Evolutionary conservation across 2,113 vertebrate species (phyloP), one percentile per base, ranked within the genome.

Genomic region (Montifringilla adamsi): DNA sequence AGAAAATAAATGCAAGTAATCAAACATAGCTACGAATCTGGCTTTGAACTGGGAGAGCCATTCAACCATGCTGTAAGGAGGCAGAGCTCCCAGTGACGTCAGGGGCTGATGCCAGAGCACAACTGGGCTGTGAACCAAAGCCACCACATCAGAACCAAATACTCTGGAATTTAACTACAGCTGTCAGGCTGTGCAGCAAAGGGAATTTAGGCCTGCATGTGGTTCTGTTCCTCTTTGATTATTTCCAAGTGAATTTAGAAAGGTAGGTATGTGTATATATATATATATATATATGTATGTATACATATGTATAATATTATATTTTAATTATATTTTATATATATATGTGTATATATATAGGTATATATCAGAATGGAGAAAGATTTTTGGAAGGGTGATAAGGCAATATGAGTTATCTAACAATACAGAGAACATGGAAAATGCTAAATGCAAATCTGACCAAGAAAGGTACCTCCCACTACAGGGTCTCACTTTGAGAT

Each of bases 1-100:
- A 44, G 80, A 94, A 91, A 95, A 91, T 81, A 94, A 87, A 93
- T 89, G 93, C 67, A 76, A 87, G 89, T 89, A 89, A 89, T 91
- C 89, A 94, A 93, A 76, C 58, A 56, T 3, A 78, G 89, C 83
- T 94, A 43, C 0, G 21, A 87, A 84, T 60, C 81, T 91, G 77
- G 64, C 86, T 89, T 92, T 84, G 84, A 15, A 37, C 6, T 47
- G 77, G 81, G 53, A 44, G 62, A 96, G 37, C 66, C 58, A 24
- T 64, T 95, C 58, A 89, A 11, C 64, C 84, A 46, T 82, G 63
- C 66, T 1, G 2, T 8, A 59, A 52, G 56, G 77, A 93, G 86
- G 72, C 86, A 92, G 47, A 78, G n/a, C 22, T 93, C 64, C 89
- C 68, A 47, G 73, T 94, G 93, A 95, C n/a, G 67, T 95, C 94